Percentiles rank a stretch among this genome's conserved stretches.
These are phyloP conservation scores for Cercopithecus neglectus DNA, from an alignment of 2,797 vertebrate species.

Conservation along the genomic window DNA sequence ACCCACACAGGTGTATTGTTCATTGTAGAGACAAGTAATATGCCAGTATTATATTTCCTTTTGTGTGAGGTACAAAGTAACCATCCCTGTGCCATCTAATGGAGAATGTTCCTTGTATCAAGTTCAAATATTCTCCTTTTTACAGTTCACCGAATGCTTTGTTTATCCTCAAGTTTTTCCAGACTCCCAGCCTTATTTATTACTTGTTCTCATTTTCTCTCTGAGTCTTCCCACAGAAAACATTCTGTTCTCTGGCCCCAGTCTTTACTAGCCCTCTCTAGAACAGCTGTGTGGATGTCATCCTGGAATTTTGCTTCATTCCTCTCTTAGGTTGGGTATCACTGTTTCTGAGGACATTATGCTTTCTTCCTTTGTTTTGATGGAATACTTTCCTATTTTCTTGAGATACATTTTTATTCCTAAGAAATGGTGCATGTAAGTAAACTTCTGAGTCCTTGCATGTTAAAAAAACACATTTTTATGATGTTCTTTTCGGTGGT, in stretches of 20 bases:
- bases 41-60: not conserved
- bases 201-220: not conserved
- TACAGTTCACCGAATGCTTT: not conserved
- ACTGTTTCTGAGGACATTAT: not conserved
- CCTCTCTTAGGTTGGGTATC: not conserved
- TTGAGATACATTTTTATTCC: not conserved
- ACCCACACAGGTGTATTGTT: not conserved
- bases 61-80: not conserved
- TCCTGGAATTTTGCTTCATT: not conserved
- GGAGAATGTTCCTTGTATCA: not conserved
- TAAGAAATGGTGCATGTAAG: not conserved
- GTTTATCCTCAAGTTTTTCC: not conserved
- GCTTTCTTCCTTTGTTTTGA: not conserved
- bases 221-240: not conserved
- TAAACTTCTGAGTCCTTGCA: not conserved
- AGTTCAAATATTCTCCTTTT: slow-evolving; percentile 6
- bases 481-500: not conserved
- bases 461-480: slow-evolving; percentile 1
- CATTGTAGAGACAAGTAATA: not conserved
- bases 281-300: not conserved
- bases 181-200: not conserved
- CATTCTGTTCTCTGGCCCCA: not conserved
- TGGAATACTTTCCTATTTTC: not conserved
- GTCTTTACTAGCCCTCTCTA: not conserved
- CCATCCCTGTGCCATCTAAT: not conserved